A percentile compares a stretch with the other conserved stretches of the same genome.
phyloP scores from a whole-genome alignment of 1,140 invertebrate species.

The Drosophila parvula region DNA sequence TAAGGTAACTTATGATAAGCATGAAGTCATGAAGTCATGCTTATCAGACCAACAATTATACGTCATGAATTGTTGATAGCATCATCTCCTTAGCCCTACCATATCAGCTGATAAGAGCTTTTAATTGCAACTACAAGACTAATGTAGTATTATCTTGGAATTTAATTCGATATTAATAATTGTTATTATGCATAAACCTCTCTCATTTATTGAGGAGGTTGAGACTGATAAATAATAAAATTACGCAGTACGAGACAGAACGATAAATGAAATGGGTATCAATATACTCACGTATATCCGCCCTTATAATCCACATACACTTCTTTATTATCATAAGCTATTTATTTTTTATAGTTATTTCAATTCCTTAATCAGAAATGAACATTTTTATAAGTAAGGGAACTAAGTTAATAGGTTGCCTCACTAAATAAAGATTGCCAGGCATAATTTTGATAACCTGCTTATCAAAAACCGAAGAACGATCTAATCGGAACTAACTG shows the following conservation, averaged over 20 bases:
- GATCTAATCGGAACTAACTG: neutral
- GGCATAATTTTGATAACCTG: neutral
- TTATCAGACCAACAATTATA: neutral
- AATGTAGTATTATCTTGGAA: too few species aligned
- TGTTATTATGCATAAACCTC: neutral
- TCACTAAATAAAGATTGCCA: too few species aligned
- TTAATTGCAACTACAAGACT: too few species aligned
- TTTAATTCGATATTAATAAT: neutral
- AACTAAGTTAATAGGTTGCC: neutral
- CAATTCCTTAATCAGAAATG: neutral
- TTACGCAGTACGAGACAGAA: neutral
- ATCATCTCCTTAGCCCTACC: too few species aligned
- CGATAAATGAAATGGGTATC: too few species aligned
- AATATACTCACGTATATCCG: too few species aligned
- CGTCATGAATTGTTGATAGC: neutral
- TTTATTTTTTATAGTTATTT: too few species aligned
- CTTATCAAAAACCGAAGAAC: neutral
- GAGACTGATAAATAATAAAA: neutral
- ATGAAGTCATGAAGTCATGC: neutral
- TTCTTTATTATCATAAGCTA: too few species aligned
- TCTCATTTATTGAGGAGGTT: neutral
- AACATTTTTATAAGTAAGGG: neutral
- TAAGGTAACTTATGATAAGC: neutral
- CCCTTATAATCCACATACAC: too few species aligned
- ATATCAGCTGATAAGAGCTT: neutral